Evolutionary conservation across 2,888 invertebrate species (phyloP), one percentile per base, ranked within the genome.

Genomic region (Euclidia mi): DNA sequence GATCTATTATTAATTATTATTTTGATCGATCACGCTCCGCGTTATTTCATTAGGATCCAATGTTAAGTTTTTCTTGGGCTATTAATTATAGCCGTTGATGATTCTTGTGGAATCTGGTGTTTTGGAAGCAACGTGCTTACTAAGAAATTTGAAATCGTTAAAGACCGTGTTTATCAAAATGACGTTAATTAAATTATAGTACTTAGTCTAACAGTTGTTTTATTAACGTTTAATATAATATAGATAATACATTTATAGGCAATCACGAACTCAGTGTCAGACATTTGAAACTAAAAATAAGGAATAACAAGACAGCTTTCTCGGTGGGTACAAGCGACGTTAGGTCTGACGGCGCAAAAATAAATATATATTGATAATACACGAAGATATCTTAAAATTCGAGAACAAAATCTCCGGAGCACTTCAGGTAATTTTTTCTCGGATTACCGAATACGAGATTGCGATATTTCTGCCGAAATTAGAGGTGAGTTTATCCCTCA

Each of bases 1-100:
- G 87, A 88, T 88, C 90, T 92, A 91, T 91, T 92, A 92, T 92
- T 94, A 92, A 93, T 94, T 94, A 92, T 90, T 92, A 91, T 92
- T 93, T 91, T 94, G 92, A 94, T 93, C 86, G 93, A 93, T 94
- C 91, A 90, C 83, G 90, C 81, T 82, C 77, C 87, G 83, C 88
- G 90, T 91, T 92, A 90, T 90, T 92, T 93, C 85, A 92, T 93
- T 91, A 91, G 88, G 89, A 86, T 79, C 68, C 78, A 78, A 83
- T 82, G 81, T 79, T 79, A 81, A 81, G 82, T 85, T 87, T 85
- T 85, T 86, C 79, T 80, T 79, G 74, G 71, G 79, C 87, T 84
- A 89, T 90, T 91, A 91, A 89, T 90, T 88, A 83, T 63, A 62
- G 40, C 44, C 48, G 32, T 59, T 56, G 48, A 46, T 61, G 50